Evolutionary conservation across 2,888 invertebrate genomes (phyloP), one percentile per base, ranked within the genome.

Genomic region (Hirudinaria manillensis): DNA sequence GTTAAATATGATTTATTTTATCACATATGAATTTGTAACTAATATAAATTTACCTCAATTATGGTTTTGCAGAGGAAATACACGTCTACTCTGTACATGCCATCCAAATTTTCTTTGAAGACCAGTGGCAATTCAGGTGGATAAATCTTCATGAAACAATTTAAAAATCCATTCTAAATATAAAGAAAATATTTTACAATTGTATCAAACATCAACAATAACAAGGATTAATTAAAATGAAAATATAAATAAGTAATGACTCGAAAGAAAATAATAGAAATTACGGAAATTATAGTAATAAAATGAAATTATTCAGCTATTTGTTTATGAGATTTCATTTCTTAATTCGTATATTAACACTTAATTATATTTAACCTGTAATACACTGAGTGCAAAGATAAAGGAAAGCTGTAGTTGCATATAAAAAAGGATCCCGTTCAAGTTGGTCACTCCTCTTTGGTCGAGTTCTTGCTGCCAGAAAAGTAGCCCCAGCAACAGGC

Each of bases 351-450:
- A n/a, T n/a, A n/a, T n/a, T n/a, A n/a, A n/a, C n/a, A n/a, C n/a
- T n/a, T n/a, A n/a, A n/a, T n/a, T n/a, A n/a, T n/a, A n/a, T n/a
- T 91, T 89, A 86, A 95, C 96, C 85, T 92, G 92, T 76, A 95
- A 91, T 61, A 96, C 95, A 77, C 94, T 93, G 83, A 94, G 94
- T n/a, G 94, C 90, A 85, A 94, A 94, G 82, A 93, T 93, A 85
- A 95, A 94, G 7, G 94, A 94, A 75, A 81, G 79, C 74, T 83
- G 81, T 70, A 80, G 81, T 70, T 82, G 78, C 73, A 82, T 75
- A 13, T 83, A 79, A 74, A 83, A 83, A 72, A 84, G 78, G 21
- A 80, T 80, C 6, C 83, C 83, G 72, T 83, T 83, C 75, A 83
- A 80, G 79, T 82, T 82, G 80, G 79, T 80, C 0, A 95, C 93